Base-by-base conservation (phyloP, 2,113 vertebrate genomes). In the Saccopteryx leptura region DNA sequence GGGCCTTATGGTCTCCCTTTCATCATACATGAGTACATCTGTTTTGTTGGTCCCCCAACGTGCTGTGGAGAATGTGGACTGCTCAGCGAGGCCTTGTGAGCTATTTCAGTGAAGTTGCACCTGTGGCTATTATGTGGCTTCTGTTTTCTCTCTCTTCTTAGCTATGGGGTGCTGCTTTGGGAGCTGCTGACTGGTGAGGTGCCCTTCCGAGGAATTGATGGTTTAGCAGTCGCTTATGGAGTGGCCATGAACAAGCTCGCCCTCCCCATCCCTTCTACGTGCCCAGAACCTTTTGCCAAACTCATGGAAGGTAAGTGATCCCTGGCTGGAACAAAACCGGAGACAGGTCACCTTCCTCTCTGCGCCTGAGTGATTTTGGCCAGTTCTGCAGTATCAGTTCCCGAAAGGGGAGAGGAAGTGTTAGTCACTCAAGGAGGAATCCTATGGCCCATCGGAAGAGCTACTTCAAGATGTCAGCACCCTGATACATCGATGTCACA, bases 221-320 rank as follows among this genome's bases (percentile, higher is more conserved):
- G 99, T 39, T 98, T 99, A 28, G 99, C 99, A 0, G 99, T 99
- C 72, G 99, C 99, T 1, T 99, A 99, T 0, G 99, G 99, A 39
- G 99, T 99, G 92, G 99, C 99, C 15, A 99, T 99, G 99, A 99
- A 99, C 98, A 99, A 99, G 96, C 98, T 99, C 54, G 99, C 99
- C n/a, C 98, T 99, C 97, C 99, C 99, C 56, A 98, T 99, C 94
- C 99, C 99, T 88, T 99, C 99, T n/a, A 99, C 99, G 0, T 99
- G 99, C 93, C 99, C 99, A 10, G 99, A 99, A 87, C 99, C 99
- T 79, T 99, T 99, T 98, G 99, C 99, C 95, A 99, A 98, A 96
- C 99, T 99, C 31, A 99, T 99, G 99, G 99, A 99, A 98, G 99
- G 99, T 99, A 98, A 99, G 99, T 95, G 75, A 50, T 23, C 46